Percentiles rank a stretch among this genome's conserved stretches.
These are phyloP conservation scores for Tyto alba DNA, from an alignment of 2,113 vertebrate genomes.

Conservation along the genomic window DNA sequence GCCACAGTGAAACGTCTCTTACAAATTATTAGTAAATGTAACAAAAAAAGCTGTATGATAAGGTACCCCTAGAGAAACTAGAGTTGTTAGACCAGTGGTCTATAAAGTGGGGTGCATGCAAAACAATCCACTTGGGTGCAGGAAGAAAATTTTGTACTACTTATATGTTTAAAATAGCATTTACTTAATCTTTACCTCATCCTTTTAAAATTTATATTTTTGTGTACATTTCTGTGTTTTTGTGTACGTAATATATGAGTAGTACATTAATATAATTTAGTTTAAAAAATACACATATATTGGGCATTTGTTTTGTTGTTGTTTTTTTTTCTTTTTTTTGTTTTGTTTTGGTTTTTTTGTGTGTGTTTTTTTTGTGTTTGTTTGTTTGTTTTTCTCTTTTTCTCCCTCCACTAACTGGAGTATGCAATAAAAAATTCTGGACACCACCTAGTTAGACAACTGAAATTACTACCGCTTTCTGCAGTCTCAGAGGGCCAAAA, in stretches of 20 bases:
- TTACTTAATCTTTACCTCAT: neutral
- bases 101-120: fast-evolving
- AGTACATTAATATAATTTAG: neutral
- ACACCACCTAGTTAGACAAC: neutral
- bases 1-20: neutral
- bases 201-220: neutral
- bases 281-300: neutral
- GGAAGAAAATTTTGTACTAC: neutral
- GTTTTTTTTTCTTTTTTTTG: too few species aligned
- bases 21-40: neutral
- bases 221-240: neutral
- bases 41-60: neutral
- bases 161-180: neutral
- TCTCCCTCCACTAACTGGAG: too few species aligned
- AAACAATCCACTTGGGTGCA: neutral
- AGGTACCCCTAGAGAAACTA: neutral
- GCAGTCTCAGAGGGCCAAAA: neutral
- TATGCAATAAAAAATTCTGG: neutral
- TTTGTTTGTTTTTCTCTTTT: too few species aligned
- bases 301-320: neutral
- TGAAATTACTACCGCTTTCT: neutral
- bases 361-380: too few species aligned
- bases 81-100: neutral
- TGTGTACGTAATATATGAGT: fast-evolving
- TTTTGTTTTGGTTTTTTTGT: too few species aligned